Conservation (phyloP, 2,888 invertebrate species). For the Cephus runcator region DNA sequence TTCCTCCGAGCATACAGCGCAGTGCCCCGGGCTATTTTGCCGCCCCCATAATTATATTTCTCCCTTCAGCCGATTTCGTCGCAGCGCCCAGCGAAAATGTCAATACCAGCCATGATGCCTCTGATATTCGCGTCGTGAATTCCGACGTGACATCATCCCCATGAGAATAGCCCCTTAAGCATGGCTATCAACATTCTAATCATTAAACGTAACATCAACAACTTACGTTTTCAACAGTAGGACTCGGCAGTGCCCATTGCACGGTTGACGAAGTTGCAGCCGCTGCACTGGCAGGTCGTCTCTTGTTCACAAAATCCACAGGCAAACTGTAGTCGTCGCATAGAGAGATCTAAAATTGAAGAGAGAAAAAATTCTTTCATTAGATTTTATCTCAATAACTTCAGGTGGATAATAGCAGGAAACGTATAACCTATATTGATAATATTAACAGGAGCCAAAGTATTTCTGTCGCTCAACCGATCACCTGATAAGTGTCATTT, state of each 20-base stretch:
- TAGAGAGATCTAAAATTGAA: constrained; percentile 77
- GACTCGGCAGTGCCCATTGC: constrained; percentile 71
- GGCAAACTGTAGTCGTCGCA: constrained; percentile 90
- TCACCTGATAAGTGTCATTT: constrained; percentile 41
- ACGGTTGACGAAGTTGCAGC: constrained; percentile 68
- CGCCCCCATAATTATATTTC: constrained; percentile 59
- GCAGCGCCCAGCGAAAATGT: constrained; percentile 37
- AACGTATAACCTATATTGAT: background rate
- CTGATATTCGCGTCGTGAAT: background rate
- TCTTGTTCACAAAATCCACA: constrained; percentile 81
- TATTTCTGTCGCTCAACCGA: constrained; percentile 42
- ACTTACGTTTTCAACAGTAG: constrained; percentile 68
- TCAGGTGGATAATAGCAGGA: background rate
- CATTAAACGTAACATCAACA: background rate
- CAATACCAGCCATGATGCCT: constrained; percentile 28
- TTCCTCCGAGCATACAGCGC: constrained; percentile 22
- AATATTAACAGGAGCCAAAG: constrained; percentile 18
- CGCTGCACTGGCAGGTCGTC: constrained; percentile 73
- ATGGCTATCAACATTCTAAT: background rate
- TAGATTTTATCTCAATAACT: background rate
- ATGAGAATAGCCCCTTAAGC: background rate
- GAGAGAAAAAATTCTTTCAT: background rate
- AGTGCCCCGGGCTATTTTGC: constrained; percentile 52
- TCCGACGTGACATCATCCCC: background rate
- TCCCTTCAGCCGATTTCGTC: constrained; percentile 41